Base-by-base conservation (phyloP, 2,797 vertebrate genomes). In the Lophius americanus region DNA sequence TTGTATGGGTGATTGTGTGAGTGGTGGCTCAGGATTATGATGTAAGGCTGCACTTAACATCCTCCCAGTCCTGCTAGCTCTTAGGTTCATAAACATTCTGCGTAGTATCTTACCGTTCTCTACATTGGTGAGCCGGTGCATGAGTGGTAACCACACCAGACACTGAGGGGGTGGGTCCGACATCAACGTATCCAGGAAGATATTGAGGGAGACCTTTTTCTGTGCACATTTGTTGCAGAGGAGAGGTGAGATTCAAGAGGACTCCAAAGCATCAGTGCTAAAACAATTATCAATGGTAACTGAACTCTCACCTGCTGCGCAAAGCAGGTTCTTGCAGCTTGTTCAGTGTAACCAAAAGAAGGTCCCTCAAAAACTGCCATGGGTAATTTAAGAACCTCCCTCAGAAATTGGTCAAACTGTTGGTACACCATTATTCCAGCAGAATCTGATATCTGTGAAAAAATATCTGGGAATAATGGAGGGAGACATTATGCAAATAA, bases 91-190 rank as follows among this genome's bases (percentile, higher is more conserved):
- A 67, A 68, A 72, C 62, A 71, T 57, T 63, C 52, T 4, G 49
- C 1, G 43, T 1, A 12, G 14, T 46, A 58, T 89, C 94, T 91
- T 81, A 99, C 98, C 97, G 36, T 99, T 99, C 89, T 99, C 97
- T 80, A 98, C 97, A 73, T 98, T 99, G 73, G 97, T 95, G 81
- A 99, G 94, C 62, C 98, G 95, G 88, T 99, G 98, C 90, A 99
- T 96, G 87, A 99, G 96, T 12, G 96, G 97, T 68, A 99, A 91
- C 98, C 98, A 99, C 88, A 98, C 97, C 88, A 99, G 94, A 94
- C 97, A 98, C 92, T 98, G 98, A n/a, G 98, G 96, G 7, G 97
- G 96, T 66, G 97, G 98, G 86, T 99, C 98, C 69, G 96, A 99
- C 97, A 98, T 98, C 83, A 99, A 91, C 0, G 96, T 96, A 89